A percentile compares a stretch with the other conserved stretches of the same genome.
These are phyloP conservation scores for Cyanoderma ruficeps DNA, from an alignment of 2,113 vertebrate genomes.

Conservation along the genomic window DNA sequence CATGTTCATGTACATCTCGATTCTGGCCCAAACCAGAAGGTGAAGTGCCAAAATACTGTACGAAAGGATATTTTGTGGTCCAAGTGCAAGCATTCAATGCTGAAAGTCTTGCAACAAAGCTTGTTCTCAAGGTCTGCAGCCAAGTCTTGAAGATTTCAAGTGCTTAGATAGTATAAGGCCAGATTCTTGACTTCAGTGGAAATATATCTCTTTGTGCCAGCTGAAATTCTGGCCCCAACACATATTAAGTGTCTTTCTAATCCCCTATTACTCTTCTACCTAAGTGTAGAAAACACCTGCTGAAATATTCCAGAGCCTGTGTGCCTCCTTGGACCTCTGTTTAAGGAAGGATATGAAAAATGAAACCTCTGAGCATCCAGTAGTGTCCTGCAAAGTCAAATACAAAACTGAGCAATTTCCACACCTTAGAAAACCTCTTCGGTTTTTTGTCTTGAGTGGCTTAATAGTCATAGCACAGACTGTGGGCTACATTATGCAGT, in stretches of 20 bases:
- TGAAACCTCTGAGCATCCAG: not conserved
- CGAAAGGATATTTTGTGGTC: conserved; percentile 35
- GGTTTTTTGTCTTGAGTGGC: not conserved
- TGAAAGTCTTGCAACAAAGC: conserved; percentile 47
- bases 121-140: conserved; percentile 42
- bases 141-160: conserved; percentile 45
- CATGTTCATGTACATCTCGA: conserved; percentile 45
- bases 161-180: conserved; percentile 13
- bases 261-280: not conserved
- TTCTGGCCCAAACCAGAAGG: conserved; percentile 30
- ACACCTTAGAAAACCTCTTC: not conserved
- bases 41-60: conserved; percentile 56
- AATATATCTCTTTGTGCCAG: not conserved
- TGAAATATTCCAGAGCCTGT: not conserved
- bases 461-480: not conserved
- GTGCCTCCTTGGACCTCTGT: not conserved
- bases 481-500: not conserved
- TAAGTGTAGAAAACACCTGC: not conserved
- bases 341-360: not conserved
- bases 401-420: not conserved
- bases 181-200: conserved; percentile 35
- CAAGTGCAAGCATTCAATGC: conserved; percentile 23
- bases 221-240: not conserved
- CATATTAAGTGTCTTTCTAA: not conserved
- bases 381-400: not conserved